These are phyloP conservation scores for Bettongia penicillata DNA, from an alignment of 2,113 vertebrate genomes.

Conservation along the genomic window DNA sequence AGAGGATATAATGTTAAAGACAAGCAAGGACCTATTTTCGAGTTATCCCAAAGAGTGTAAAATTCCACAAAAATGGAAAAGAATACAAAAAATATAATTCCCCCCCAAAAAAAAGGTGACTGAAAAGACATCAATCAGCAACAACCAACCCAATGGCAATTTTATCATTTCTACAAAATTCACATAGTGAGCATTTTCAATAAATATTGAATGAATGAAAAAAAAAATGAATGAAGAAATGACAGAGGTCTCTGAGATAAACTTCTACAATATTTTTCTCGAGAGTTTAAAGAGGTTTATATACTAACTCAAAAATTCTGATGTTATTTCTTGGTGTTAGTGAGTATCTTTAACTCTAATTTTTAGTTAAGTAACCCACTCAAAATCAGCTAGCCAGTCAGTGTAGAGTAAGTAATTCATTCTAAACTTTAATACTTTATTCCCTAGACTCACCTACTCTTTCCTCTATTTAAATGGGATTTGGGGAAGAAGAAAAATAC, in stretches of 20 bases:
- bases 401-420: background rate
- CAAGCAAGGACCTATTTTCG: background rate
- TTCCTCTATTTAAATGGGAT: background rate
- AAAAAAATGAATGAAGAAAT: background rate
- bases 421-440: background rate
- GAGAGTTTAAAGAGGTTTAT: slow-evolving; percentile 13
- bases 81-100: background rate
- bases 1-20: background rate
- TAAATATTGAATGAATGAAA: background rate
- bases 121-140: background rate
- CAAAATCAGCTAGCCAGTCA: background rate
- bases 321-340: background rate
- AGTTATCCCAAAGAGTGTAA: background rate
- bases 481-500: slow-evolving; percentile 32
- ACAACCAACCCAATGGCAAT: background rate
- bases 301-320: background rate
- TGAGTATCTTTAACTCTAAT: background rate
- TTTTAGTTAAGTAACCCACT: background rate
- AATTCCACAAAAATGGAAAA: background rate
- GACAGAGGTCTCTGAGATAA: background rate
- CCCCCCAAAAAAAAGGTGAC: background rate
- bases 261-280: slow-evolving; percentile 17
- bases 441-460: background rate
- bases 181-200: background rate
- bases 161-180: background rate